Percentiles rank a stretch among this genome's conserved stretches.
Evolutionary conservation across 2,888 invertebrate genomes (phyloP).

Genomic region (Hipparchia semele): DNA sequence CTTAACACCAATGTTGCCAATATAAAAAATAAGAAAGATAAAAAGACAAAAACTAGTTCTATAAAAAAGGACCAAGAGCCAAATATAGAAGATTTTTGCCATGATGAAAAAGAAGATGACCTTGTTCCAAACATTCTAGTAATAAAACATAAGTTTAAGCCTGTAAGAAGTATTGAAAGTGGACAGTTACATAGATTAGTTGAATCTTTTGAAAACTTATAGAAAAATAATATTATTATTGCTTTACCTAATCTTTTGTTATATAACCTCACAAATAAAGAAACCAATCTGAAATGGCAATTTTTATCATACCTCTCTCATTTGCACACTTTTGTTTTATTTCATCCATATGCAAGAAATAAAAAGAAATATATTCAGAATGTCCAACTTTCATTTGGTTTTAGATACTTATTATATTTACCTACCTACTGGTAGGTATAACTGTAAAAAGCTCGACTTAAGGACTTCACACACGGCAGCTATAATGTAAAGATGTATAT

Average conservation of each 20-base stretch:
- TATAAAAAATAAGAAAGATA: slow-evolving; percentile 53
- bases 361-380: too few species aligned
- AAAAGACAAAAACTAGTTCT: slow-evolving; percentile 45
- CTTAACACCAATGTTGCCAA: slow-evolving; percentile 64
- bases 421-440: too few species aligned
- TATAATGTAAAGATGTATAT: too few species aligned
- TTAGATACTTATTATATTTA: too few species aligned
- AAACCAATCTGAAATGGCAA: too few species aligned
- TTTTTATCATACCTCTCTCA: too few species aligned
- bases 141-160: slow-evolving; percentile 61
- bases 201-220: slow-evolving; percentile 68
- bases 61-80: slow-evolving; percentile 71
- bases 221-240: slow-evolving; percentile 42
- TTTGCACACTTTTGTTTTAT: too few species aligned
- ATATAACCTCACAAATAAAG: too few species aligned
- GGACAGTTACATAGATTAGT: slow-evolving; percentile 65
- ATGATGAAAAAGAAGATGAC: slow-evolving; percentile 63
- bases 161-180: slow-evolving; percentile 59
- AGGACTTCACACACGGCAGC: too few species aligned
- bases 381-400: too few species aligned
- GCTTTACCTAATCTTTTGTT: background rate
- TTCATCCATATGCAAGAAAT: too few species aligned
- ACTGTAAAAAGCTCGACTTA: too few species aligned
- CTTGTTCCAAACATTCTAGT: slow-evolving; percentile 59
- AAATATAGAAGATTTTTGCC: slow-evolving; percentile 73